Conservation (phyloP, 1,140 invertebrate species). For the Oncopodura yosiiana region DNA sequence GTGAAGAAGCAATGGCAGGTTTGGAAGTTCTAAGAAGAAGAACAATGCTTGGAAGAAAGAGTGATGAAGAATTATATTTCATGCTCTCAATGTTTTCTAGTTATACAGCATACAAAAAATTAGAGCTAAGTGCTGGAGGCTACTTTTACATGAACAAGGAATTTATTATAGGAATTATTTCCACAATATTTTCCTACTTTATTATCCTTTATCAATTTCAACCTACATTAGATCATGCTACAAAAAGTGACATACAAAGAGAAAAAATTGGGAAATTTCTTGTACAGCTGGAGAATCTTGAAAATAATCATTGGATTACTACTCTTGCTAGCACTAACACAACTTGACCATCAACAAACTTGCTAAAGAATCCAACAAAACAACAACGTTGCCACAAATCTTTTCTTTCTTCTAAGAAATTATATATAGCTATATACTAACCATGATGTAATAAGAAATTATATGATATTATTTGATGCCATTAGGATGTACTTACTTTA, state of each 20-base stretch:
- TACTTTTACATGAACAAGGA: conserved; percentile 24
- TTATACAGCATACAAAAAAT: conserved; percentile 16
- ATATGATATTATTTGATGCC: too few relatives aligned
- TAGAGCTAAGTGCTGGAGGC: conserved; percentile 14
- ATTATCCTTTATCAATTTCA: conserved; percentile 29
- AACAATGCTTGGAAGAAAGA: conserved; percentile 23
- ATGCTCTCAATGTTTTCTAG: conserved; percentile 28
- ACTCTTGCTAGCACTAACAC: too few relatives aligned
- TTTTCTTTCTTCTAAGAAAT: too few relatives aligned
- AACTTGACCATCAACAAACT: too few relatives aligned
- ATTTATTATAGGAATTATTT: conserved; percentile 21
- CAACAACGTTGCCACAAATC: too few relatives aligned
- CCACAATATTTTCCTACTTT: conserved; percentile 24
- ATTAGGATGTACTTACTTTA: too few relatives aligned
- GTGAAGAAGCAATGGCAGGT: conserved; percentile 29
- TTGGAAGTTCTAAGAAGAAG: conserved; percentile 27
- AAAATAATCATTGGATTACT: too few relatives aligned
- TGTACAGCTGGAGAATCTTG: too few relatives aligned
- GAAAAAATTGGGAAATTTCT: too few relatives aligned
- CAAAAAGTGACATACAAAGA: background rate
- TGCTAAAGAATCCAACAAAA: too few relatives aligned
- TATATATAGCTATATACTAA: too few relatives aligned
- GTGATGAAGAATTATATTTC: conserved; percentile 29
- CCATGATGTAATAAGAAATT: too few relatives aligned
- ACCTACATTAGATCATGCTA: conserved; percentile 15